Percentiles rank a stretch among this genome's conserved stretches.
These are phyloP conservation scores for Paracyprichromis sp. DNA, from an alignment of 2,113 vertebrate species.

Conservation along the genomic window DNA sequence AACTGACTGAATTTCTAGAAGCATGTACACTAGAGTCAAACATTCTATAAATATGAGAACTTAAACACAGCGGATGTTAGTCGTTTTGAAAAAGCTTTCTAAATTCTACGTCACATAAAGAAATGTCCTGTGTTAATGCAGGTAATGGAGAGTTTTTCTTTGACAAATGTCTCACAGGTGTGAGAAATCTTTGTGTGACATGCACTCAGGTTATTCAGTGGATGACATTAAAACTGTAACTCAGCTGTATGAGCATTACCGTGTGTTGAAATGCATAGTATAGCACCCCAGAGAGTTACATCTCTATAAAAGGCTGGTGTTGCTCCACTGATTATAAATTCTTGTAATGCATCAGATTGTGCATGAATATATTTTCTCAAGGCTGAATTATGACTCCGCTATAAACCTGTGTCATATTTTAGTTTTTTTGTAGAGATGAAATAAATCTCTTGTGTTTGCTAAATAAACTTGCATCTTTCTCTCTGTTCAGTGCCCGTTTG, in stretches of 20 bases:
- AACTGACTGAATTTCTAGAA: neutral
- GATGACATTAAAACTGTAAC: constrained; percentile 27
- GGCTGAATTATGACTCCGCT: constrained; percentile 41
- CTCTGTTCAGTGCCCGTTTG: neutral
- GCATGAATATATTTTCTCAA: constrained; percentile 35
- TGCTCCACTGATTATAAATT: constrained; percentile 47
- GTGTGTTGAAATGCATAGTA: neutral
- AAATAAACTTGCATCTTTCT: constrained; percentile 19
- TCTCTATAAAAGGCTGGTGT: constrained; percentile 41
- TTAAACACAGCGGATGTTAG: neutral
- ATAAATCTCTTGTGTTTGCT: constrained; percentile 32
- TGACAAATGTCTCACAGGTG: neutral
- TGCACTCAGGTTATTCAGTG: constrained; percentile 37
- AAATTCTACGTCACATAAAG: neutral
- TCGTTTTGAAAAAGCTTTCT: neutral
- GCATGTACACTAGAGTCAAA: neutral
- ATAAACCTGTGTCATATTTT: constrained; percentile 4
- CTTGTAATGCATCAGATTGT: constrained; percentile 40
- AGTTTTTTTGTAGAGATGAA: constrained; percentile 2
- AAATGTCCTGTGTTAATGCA: neutral
- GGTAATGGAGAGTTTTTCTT: neutral
- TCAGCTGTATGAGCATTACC: neutral
- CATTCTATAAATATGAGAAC: neutral
- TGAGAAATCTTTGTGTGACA: neutral
- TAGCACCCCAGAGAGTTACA: constrained; percentile 2